phyloP scores from a whole-genome alignment of 2,797 vertebrate species.

The Gobio occitaniae region DNA sequence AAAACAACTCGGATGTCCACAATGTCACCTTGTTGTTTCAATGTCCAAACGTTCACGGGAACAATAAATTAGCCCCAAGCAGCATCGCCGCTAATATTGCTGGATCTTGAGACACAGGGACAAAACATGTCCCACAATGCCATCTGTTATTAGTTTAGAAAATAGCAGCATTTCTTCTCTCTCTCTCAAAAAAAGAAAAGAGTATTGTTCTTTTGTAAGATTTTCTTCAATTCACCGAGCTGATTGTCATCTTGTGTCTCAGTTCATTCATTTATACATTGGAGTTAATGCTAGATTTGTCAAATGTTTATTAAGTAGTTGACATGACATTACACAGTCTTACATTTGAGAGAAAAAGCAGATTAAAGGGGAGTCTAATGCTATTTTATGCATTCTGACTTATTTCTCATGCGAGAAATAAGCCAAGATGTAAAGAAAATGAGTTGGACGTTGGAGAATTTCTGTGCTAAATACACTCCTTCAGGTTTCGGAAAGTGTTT shows the following conservation, averaged over 20 bases:
- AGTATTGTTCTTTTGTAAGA: neutral
- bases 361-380: too few species aligned
- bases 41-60: conserved; percentile 47
- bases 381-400: too few species aligned
- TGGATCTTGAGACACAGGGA: neutral
- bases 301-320: neutral
- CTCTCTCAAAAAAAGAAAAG: too few species aligned
- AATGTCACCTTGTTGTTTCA: conserved; percentile 65
- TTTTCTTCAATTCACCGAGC: neutral
- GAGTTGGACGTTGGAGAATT: too few species aligned
- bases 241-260: neutral
- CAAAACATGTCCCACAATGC: neutral
- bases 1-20: conserved; percentile 64
- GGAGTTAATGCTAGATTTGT: neutral
- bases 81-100: neutral
- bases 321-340: neutral
- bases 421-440: too few species aligned
- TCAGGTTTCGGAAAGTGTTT: too few species aligned
- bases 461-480: too few species aligned
- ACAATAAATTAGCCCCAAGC: conserved; percentile 25
- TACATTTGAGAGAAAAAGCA: neutral
- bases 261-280: neutral
- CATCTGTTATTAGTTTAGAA: neutral
- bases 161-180: neutral
- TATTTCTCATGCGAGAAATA: too few species aligned